Evolutionary conservation across 2,797 vertebrate species (phyloP).

Genomic region (Oophaga sylvatica): DNA sequence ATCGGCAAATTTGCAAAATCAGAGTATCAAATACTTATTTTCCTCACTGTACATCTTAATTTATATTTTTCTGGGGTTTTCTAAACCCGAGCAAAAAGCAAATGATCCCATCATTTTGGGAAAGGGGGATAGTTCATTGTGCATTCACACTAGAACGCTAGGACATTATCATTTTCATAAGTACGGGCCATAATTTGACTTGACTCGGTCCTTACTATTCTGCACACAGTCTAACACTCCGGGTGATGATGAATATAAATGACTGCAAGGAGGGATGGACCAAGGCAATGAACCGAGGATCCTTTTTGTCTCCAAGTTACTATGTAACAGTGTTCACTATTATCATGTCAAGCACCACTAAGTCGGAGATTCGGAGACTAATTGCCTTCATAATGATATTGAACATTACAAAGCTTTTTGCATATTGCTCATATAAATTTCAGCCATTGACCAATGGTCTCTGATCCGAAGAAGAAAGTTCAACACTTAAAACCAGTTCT

Average conservation of each 20-base stretch:
- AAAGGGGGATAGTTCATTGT: neutral
- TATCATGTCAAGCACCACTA: slow-evolving; percentile 57
- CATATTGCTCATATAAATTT: slow-evolving; percentile 51
- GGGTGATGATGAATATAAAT: slow-evolving; percentile 43
- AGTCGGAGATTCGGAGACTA: slow-evolving; percentile 52
- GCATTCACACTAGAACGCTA: neutral
- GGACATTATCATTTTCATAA: neutral
- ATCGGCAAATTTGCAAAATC: too few species aligned
- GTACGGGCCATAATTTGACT: neutral
- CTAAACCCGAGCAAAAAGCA: too few species aligned
- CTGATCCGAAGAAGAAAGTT: slow-evolving; percentile 50
- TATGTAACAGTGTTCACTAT: slow-evolving; percentile 54
- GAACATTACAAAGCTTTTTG: slow-evolving; percentile 56
- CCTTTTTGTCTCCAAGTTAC: slow-evolving; percentile 57
- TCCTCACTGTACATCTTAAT: too few species aligned
- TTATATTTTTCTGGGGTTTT: too few species aligned
- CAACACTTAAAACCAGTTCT: slow-evolving; percentile 14
- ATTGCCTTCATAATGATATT: slow-evolving; percentile 59
- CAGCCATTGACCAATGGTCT: slow-evolving; percentile 34
- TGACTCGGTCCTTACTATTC: slow-evolving; percentile 6
- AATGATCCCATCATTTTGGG: too few species aligned
- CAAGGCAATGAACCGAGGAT: slow-evolving; percentile 44
- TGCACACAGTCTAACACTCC: slow-evolving; percentile 6
- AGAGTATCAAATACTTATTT: too few species aligned
- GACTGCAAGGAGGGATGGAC: slow-evolving; percentile 39